Percentiles rank a stretch among this genome's conserved stretches.
Conservation (phyloP, 2,113 vertebrate species). For the Pygoscelis antarcticus region DNA sequence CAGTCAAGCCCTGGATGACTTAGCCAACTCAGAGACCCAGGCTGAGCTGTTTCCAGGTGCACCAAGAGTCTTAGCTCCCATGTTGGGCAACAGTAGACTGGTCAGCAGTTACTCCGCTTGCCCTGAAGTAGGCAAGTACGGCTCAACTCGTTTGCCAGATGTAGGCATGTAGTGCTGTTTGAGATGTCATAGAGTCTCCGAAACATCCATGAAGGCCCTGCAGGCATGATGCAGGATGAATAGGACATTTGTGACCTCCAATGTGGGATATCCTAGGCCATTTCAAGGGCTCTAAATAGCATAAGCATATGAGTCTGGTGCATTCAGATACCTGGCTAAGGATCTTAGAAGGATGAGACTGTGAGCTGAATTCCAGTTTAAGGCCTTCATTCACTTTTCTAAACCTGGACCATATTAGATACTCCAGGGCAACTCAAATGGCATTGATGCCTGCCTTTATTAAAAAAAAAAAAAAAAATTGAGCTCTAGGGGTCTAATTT, state of each 20-base stretch:
- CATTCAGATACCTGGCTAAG: neutral
- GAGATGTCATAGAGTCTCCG: neutral
- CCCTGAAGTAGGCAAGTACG: neutral
- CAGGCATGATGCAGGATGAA: neutral
- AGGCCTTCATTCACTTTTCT: neutral
- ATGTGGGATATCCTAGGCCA: neutral
- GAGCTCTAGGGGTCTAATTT: slow-evolving; percentile 23
- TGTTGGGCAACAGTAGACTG: neutral
- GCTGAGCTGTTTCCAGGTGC: neutral
- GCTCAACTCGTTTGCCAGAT: neutral
- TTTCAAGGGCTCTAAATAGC: neutral
- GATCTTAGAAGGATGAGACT: neutral
- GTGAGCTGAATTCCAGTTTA: neutral
- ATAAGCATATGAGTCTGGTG: neutral
- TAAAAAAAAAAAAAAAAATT: neutral
- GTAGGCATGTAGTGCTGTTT: neutral
- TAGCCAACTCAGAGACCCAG: neutral
- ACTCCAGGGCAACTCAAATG: neutral
- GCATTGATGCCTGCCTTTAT: neutral
- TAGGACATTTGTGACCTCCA: neutral
- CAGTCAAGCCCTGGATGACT: neutral
- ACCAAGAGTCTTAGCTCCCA: neutral
- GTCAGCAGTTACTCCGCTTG: neutral
- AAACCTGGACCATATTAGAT: neutral
- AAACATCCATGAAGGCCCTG: neutral